phyloP scores from a whole-genome alignment of 2,888 invertebrate genomes.

The Galeruca laticollis region DNA sequence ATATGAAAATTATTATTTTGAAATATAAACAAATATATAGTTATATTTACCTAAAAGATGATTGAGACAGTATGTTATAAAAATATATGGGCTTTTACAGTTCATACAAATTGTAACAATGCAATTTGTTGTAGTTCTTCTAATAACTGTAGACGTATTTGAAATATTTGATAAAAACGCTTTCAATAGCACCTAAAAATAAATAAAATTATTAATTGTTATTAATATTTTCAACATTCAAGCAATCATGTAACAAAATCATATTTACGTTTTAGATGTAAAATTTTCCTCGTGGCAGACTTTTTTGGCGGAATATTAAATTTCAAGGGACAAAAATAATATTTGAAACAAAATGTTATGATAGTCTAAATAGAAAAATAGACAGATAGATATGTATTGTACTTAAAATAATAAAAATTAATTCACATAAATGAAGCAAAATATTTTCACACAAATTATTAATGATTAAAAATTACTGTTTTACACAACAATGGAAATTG shows the following conservation, averaged over 20 bases:
- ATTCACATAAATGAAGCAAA: no score
- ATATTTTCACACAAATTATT: no score
- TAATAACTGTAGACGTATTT: constrained; percentile 76
- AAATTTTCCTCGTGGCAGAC: no score
- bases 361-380: no score
- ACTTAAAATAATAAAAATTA: no score
- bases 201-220: not conserved
- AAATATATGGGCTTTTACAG: constrained; percentile 77
- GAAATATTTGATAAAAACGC: constrained; percentile 76
- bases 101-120: constrained; percentile 84
- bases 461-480: no score
- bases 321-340: no score
- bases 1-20: not conserved
- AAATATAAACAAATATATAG: not conserved
- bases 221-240: not conserved
- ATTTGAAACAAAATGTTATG: no score
- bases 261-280: no score
- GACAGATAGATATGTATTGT: no score
- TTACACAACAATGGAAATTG: no score
- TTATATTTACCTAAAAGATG: constrained; percentile 70
- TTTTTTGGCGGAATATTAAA: no score
- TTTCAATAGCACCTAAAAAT: constrained; percentile 74
- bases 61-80: constrained; percentile 77
- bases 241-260: not conserved
- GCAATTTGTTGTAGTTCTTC: constrained; percentile 85